These are phyloP conservation scores for Dinocampus coccinellae DNA, from an alignment of 2,888 invertebrate genomes.

Conservation along the genomic window DNA sequence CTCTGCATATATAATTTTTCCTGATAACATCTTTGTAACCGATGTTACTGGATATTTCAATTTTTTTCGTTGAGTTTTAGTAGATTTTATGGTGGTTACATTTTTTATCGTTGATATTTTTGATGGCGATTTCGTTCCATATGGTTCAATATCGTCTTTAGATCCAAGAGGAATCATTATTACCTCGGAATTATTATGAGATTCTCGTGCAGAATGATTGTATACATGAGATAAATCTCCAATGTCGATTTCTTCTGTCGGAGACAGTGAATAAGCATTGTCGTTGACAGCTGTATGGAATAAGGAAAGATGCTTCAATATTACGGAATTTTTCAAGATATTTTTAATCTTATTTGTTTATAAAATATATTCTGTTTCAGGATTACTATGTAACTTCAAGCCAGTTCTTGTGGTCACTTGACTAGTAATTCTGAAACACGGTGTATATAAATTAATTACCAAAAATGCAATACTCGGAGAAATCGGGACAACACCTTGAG, in stretches of 20 bases:
- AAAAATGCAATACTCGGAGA: constrained; percentile 73
- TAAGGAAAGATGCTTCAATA: background rate
- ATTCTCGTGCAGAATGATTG: background rate
- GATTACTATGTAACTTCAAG: no score
- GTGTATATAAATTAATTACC: no score
- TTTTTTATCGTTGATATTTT: constrained; percentile 35
- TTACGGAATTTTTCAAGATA: background rate
- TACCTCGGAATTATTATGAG: constrained; percentile 20
- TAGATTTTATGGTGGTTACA: constrained; percentile 1
- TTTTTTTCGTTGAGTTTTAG: background rate
- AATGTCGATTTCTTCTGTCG: background rate
- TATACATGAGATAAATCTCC: background rate
- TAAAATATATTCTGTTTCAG: background rate
- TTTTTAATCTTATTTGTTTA: background rate
- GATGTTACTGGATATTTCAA: constrained; percentile 6
- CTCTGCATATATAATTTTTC: constrained; percentile 27
- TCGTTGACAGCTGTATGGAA: constrained; percentile 38
- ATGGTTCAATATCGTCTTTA: constrained; percentile 58
- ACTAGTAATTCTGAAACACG: no score
- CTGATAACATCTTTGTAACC: background rate
- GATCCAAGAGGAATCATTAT: constrained; percentile 49
- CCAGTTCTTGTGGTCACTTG: no score
- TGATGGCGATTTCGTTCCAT: constrained; percentile 36
- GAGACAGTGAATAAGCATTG: background rate
- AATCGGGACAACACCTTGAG: constrained; percentile 79